A percentile compares a stretch with the other conserved stretches of the same genome.
phyloP scores from a whole-genome alignment of 2,797 vertebrate genomes.

The Ctenosaura bakeri region DNA sequence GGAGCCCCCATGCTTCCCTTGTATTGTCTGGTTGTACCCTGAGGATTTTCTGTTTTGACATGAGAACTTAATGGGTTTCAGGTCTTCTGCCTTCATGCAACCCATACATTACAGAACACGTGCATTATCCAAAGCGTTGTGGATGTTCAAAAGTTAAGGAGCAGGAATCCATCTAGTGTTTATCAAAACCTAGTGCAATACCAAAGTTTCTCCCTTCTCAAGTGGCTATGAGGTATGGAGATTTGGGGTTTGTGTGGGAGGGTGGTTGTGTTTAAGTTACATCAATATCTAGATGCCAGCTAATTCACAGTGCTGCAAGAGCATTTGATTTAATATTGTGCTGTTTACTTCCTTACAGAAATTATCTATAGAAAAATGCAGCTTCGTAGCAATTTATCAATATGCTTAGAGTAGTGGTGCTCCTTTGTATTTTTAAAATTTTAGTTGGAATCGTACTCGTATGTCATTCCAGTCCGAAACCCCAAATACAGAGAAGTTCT shows the following conservation, averaged over 20 bases:
- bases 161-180: neutral
- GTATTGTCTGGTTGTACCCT: neutral
- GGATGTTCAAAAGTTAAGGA: neutral
- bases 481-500: neutral
- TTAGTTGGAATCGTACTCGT: neutral
- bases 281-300: neutral
- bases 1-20: neutral
- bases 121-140: neutral
- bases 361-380: neutral
- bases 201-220: neutral
- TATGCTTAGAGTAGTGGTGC: neutral
- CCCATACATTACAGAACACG: neutral
- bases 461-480: neutral
- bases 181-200: slow-evolving; percentile 8
- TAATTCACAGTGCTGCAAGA: neutral
- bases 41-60: neutral
- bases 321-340: neutral
- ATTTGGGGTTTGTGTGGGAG: neutral
- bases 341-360: neutral
- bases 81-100: neutral
- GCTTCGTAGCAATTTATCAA: neutral
- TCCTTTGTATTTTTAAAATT: neutral
- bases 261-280: neutral
- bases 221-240: neutral
- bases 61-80: neutral